Percentiles rank a stretch among this genome's conserved stretches.
Conservation (phyloP, 2,888 invertebrate species). For the Tenthredo livida region DNA sequence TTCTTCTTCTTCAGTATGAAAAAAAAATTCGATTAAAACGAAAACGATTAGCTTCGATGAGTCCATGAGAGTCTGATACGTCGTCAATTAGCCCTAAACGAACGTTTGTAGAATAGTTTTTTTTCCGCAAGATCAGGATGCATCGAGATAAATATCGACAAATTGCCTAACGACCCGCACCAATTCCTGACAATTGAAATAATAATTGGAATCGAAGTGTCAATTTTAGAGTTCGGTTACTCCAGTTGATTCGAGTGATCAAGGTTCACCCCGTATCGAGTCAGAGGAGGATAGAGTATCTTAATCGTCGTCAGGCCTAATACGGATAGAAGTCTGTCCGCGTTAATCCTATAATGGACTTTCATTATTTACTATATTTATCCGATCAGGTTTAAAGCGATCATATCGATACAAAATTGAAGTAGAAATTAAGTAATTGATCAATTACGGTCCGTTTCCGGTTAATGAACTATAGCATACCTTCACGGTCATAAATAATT, state of each 20-base stretch:
- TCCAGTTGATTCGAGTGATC: neutral
- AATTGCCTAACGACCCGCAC: neutral
- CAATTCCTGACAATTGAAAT: conserved; percentile 8
- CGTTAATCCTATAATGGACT: conserved; percentile 15
- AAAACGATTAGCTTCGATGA: neutral
- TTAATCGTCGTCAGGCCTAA: conserved; percentile 37
- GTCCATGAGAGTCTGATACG: neutral
- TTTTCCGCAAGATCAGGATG: neutral
- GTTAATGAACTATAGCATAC: conserved; percentile 1
- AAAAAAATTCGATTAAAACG: neutral
- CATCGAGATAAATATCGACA: neutral
- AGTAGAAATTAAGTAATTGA: conserved; percentile 71
- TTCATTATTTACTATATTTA: conserved; percentile 13
- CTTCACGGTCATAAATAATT: neutral
- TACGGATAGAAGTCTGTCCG: conserved; percentile 26
- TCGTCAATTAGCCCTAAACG: neutral
- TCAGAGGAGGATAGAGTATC: neutral
- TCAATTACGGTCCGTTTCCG: conserved; percentile 64
- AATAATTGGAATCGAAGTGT: conserved; percentile 1
- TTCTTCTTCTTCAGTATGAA: neutral
- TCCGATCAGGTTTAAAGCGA: conserved; percentile 25
- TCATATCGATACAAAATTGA: conserved; percentile 59
- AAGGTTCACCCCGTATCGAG: conserved; percentile 24
- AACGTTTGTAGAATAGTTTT: neutral
- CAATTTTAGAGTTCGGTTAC: neutral